Base-by-base conservation (phyloP, 2,797 vertebrate genomes). In the Neostethus bicornis region DNA sequence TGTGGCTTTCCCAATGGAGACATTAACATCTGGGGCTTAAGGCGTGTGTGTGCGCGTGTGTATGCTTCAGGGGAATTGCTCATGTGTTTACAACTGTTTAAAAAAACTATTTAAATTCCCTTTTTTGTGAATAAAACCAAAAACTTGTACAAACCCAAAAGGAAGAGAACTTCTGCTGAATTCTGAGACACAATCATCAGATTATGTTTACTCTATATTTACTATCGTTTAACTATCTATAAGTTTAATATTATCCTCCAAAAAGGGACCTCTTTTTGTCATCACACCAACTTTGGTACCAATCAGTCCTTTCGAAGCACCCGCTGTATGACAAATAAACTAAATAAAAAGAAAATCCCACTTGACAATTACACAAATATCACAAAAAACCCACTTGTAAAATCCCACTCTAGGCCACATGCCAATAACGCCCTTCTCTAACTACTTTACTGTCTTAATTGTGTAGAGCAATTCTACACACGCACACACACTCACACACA, bases 1-100 rank as follows among this genome's bases (percentile, higher is more conserved):
- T 83, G 75, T 76, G 78, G 75, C 71, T 85, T 84, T 80, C 78
- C 91, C 84, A 91, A 89, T 89, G 70, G 86, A 83, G 70, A 83
- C 71, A 85, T 89, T 88, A 90, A 91, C 91, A 93, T 92, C 89
- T 90, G 88, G 85, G 89, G 75, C 66, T 61, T 70, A 74, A 78
- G 84, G 72, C 79, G 68, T 51, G 48, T 54, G 35, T 53, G 60
- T 55, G 48, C 54, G 35, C 53, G 60, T 55, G 55, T 57, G 61
- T 61, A 51, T 34, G 26, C 57, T 43, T 50, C 45, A 21, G 66
- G 29, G n/a, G 38, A 50, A 43, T 37, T 44, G 42, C 50, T 54
- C 48, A 61, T 53, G 49, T 52, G 66, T 80, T 75, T 71, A 31
- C 14, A 53, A 43, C 48, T 54, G 56, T 8, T 61, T 46, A 32